Percentiles rank a stretch among this genome's conserved stretches.
Conservation (phyloP, 2,888 invertebrate species). For the Agrotis segetum region DNA sequence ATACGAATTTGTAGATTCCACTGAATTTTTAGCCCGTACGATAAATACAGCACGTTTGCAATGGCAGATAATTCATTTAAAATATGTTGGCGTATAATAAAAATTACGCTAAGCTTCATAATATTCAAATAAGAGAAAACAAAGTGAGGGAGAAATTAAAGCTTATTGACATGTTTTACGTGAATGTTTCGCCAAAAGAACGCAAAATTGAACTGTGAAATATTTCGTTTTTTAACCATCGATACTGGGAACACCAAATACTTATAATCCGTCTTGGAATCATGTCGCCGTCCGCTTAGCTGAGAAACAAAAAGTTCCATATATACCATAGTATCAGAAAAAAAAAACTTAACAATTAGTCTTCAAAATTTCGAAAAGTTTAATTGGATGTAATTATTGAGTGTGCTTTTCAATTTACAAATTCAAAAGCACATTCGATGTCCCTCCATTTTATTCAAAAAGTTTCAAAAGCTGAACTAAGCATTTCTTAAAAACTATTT, state of each 20-base stretch:
- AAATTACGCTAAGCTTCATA: not conserved
- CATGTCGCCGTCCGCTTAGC: slow-evolving; percentile 60
- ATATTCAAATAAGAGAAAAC: not conserved
- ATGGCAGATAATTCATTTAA: not conserved
- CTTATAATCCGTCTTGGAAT: slow-evolving; percentile 60
- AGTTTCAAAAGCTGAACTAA: not conserved
- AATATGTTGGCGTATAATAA: not conserved
- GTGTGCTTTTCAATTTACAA: not conserved
- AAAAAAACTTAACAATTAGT: not conserved
- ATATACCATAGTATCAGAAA: not conserved
- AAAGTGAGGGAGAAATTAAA: not conserved
- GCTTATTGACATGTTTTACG: not conserved
- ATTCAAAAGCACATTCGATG: not conserved
- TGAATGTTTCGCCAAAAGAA: not conserved
- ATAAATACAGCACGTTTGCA: not conserved
- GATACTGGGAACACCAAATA: slow-evolving; percentile 42
- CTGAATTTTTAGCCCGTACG: not conserved
- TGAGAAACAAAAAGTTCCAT: slow-evolving; percentile 18
- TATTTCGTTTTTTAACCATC: slow-evolving; percentile 36
- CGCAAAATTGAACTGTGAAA: not conserved
- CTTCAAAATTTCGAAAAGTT: not conserved
- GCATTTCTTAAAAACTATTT: not conserved
- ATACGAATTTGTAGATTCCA: slow-evolving; percentile 26
- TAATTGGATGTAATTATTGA: not conserved
- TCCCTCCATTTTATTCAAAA: not conserved